Percentiles rank a stretch among this genome's conserved stretches.
Evolutionary conservation across 2,888 invertebrate genomes (phyloP).

Genomic region (Mythimna impura): DNA sequence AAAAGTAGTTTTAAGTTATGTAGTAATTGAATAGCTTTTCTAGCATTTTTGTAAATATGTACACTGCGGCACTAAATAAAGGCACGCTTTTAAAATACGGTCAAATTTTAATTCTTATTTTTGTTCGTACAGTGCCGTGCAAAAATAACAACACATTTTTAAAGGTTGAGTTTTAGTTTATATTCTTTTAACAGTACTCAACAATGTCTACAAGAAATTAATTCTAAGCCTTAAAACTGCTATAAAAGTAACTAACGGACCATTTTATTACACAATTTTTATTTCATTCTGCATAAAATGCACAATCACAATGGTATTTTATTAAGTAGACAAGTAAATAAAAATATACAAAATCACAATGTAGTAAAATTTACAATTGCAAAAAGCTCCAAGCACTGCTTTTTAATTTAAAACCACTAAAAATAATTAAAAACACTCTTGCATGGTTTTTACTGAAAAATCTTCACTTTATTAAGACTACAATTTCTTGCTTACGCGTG

Average conservation of each 20-base stretch:
- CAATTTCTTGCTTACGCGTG: slow-evolving; percentile 8
- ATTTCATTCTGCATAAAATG: not conserved
- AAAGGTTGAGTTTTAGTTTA: not conserved
- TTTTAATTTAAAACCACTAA: not conserved
- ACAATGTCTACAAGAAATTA: not conserved
- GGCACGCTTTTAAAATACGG: not conserved
- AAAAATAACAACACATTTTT: not conserved
- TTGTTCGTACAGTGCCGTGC: not conserved
- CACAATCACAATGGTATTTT: not conserved
- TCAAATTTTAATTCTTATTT: not conserved
- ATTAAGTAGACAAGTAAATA: not conserved
- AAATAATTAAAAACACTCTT: not conserved
- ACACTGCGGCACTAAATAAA: not conserved
- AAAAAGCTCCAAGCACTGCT: not conserved
- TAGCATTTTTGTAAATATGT: not conserved
- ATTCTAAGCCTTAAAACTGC: not conserved
- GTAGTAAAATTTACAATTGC: not conserved
- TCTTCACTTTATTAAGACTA: not conserved
- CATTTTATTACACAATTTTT: not conserved
- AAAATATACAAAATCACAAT: not conserved
- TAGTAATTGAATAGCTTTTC: too few species aligned
- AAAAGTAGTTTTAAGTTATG: not conserved
- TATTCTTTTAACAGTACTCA: not conserved
- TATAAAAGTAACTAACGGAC: not conserved
- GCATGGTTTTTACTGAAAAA: slow-evolving; percentile 9